These are phyloP conservation scores for Catamblyrhynchus diadema DNA, from an alignment of 2,797 vertebrate species.

Conservation along the genomic window DNA sequence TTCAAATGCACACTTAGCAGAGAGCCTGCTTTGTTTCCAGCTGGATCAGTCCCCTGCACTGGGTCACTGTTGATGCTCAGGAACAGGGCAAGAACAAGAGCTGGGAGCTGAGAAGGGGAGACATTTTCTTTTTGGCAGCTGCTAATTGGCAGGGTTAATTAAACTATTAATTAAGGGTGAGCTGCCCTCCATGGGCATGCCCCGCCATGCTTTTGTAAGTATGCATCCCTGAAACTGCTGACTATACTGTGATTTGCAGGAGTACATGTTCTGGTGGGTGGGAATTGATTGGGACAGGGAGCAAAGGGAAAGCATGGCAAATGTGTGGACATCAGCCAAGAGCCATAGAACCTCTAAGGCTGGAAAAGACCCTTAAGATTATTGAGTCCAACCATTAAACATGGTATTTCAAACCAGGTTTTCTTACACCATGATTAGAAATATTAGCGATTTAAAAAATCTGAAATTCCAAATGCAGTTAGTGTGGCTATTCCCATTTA, in stretches of 20 bases:
- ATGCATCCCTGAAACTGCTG: rapidly evolving
- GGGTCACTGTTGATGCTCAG: background rate
- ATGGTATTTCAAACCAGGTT: background rate
- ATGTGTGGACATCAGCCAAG: background rate
- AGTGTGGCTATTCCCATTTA: background rate
- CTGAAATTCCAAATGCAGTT: background rate
- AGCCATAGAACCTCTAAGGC: background rate
- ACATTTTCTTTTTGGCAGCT: background rate
- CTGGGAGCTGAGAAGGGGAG: background rate
- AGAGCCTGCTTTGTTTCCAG: background rate
- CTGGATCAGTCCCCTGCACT: background rate
- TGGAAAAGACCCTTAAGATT: background rate
- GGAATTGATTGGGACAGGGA: background rate
- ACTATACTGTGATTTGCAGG: background rate
- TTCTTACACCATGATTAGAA: background rate
- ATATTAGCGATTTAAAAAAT: background rate
- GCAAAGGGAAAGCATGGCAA: background rate
- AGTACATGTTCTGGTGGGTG: background rate
- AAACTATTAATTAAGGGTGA: background rate
- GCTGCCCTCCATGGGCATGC: background rate
- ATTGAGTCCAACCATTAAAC: background rate
- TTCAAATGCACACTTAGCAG: background rate
- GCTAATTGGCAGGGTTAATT: background rate
- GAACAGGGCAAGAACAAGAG: background rate
- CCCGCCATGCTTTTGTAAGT: background rate